These are phyloP conservation scores for Pyrrhia umbra DNA, from an alignment of 2,888 invertebrate species.

Conservation along the genomic window DNA sequence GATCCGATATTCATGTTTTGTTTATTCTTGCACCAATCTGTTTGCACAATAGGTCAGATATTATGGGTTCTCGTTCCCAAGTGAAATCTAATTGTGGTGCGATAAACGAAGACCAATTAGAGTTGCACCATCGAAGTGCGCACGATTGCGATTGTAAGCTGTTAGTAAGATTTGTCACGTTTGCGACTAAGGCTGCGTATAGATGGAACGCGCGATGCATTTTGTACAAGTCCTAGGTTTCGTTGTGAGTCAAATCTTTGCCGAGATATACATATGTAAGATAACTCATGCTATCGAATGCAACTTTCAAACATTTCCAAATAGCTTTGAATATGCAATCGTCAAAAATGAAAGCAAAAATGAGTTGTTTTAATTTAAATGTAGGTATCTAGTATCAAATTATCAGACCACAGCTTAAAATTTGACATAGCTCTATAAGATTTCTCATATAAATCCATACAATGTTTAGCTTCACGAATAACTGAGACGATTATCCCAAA, in stretches of 20 bases:
- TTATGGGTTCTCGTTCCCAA: conserved; percentile 43
- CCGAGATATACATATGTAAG: background rate
- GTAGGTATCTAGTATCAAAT: too few relatives aligned
- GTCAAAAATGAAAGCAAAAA: too few relatives aligned
- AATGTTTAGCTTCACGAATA: background rate
- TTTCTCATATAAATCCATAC: background rate
- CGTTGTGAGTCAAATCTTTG: background rate
- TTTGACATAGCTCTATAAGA: too few relatives aligned
- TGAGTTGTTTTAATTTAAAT: too few relatives aligned
- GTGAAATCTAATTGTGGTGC: conserved; percentile 55
- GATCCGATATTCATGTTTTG: conserved; percentile 17
- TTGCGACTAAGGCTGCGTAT: conserved; percentile 14
- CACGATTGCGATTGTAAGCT: conserved; percentile 51
- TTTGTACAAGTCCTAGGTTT: background rate
- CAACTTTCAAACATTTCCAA: background rate
- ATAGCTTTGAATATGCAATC: too few relatives aligned
- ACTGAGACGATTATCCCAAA: too few relatives aligned
- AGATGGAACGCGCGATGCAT: background rate
- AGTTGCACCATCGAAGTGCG: conserved; percentile 48
- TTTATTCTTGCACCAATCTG: conserved; percentile 36
- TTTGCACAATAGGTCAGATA: conserved; percentile 61
- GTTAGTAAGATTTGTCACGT: conserved; percentile 51
- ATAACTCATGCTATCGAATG: too few relatives aligned
- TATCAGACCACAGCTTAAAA: too few relatives aligned
- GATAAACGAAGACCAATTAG: conserved; percentile 55